phyloP scores from a whole-genome alignment of 2,113 vertebrate species.

The Albula glossodonta region DNA sequence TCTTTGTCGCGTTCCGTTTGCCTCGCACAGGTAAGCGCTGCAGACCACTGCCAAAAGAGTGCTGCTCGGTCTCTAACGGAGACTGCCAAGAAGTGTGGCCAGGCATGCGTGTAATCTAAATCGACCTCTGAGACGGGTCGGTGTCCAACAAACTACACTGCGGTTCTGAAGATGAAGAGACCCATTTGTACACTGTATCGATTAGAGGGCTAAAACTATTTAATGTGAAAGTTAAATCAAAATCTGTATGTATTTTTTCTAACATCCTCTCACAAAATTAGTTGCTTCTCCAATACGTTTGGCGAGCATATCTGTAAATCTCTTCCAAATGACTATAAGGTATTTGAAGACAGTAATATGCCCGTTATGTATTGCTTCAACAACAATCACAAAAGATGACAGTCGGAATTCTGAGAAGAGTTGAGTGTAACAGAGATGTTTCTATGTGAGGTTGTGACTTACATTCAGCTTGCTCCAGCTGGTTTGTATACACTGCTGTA shows the following conservation, averaged over 20 bases:
- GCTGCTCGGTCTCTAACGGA: neutral
- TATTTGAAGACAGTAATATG: conserved; percentile 13
- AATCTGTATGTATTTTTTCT: neutral
- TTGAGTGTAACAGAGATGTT: conserved; percentile 6
- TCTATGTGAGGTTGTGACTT: neutral
- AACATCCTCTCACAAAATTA: neutral
- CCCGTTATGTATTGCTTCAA: conserved; percentile 35
- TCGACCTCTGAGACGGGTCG: neutral
- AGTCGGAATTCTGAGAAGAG: neutral
- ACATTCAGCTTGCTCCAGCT: neutral
- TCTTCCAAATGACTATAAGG: conserved; percentile 14
- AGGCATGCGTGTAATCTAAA: conserved; percentile 6
- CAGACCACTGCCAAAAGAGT: neutral
- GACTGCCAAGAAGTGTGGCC: neutral
- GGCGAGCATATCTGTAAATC: neutral
- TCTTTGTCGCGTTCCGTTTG: neutral
- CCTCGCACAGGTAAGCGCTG: neutral
- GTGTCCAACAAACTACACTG: neutral
- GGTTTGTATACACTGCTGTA: neutral
- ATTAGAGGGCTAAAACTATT: neutral
- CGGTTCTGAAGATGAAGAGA: neutral
- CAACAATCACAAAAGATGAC: conserved; percentile 26
- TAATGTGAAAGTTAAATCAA: neutral
- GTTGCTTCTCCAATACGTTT: conserved; percentile 1
- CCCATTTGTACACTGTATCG: conserved; percentile 9